phyloP scores from a whole-genome alignment of 2,888 invertebrate genomes.

The Taphrorychus bicolor region DNA sequence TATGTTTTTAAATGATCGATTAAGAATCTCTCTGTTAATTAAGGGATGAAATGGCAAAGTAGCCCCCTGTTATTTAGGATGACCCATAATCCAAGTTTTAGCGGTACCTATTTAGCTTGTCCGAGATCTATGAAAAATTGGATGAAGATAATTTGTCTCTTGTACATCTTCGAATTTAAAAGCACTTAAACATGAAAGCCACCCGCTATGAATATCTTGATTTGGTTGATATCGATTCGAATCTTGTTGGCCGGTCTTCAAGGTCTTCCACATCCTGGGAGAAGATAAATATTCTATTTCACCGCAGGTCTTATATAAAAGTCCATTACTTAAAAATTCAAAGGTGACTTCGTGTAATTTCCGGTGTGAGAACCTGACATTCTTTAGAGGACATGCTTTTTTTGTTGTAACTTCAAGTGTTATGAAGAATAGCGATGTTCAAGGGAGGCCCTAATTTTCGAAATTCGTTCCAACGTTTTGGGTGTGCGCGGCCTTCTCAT shows the following conservation, averaged over 20 bases:
- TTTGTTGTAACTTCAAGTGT: not conserved
- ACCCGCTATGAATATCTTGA: not conserved
- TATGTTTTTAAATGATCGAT: constrained; percentile 36
- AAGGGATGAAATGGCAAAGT: constrained; percentile 15
- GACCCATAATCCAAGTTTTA: constrained; percentile 27
- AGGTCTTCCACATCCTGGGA: constrained; percentile 14
- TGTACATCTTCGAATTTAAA: constrained; percentile 1
- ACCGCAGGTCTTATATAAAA: constrained; percentile 9
- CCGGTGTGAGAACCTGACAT: constrained; percentile 16
- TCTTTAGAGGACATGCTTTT: constrained; percentile 9
- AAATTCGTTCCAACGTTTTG: constrained; percentile 9
- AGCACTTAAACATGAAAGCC: not conserved
- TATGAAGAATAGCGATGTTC: not conserved
- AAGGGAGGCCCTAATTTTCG: not conserved
- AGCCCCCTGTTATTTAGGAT: constrained; percentile 19
- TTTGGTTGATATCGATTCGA: not conserved
- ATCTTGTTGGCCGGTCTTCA: not conserved
- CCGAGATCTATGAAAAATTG: constrained; percentile 22
- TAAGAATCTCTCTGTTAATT: constrained; percentile 30
- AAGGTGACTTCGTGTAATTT: constrained; percentile 18
- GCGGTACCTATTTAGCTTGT: constrained; percentile 29
- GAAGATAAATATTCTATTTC: constrained; percentile 28
- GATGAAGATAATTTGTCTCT: not conserved
- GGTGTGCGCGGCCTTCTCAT: constrained; percentile 12
- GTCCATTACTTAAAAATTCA: constrained; percentile 25